phyloP scores from a whole-genome alignment of 2,888 invertebrate species.

The Microdon myrmicae region DNA sequence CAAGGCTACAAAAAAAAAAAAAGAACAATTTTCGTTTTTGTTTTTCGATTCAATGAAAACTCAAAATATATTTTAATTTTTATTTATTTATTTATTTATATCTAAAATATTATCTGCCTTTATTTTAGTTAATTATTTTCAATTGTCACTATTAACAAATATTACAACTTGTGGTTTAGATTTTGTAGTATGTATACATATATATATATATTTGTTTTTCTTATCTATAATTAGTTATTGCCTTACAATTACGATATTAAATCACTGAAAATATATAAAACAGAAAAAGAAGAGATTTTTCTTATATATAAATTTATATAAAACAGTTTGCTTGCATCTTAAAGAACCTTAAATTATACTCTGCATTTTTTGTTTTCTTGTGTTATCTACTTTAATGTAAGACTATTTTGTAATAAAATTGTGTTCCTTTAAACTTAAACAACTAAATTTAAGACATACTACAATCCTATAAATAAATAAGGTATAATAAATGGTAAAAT shows the following conservation, averaged over 20 bases:
- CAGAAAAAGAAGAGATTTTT: conserved; percentile 14
- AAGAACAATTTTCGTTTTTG: conserved; percentile 12
- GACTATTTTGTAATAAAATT: too few relatives aligned
- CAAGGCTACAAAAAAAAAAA: conserved; percentile 19
- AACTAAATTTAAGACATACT: conserved; percentile 23
- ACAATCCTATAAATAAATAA: conserved; percentile 35
- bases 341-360: conserved; percentile 24
- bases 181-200: too few relatives aligned
- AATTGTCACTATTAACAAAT: conserved; percentile 51
- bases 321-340: conserved; percentile 6
- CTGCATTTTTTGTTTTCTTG: conserved; percentile 14
- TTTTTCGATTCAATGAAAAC: conserved; percentile 26
- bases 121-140: conserved; percentile 24
- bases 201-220: too few relatives aligned
- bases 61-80: conserved; percentile 30
- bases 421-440: conserved; percentile 41
- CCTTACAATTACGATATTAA: too few relatives aligned
- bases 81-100: conserved; percentile 38
- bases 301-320: conserved; percentile 16
- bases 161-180: conserved; percentile 37
- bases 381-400: too few relatives aligned
- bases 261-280: not conserved
- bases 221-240: too few relatives aligned
- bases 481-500: too few relatives aligned
- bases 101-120: conserved; percentile 40